Conservation (phyloP, 2,113 vertebrate genomes). For the Sminthopsis crassicaudata region DNA sequence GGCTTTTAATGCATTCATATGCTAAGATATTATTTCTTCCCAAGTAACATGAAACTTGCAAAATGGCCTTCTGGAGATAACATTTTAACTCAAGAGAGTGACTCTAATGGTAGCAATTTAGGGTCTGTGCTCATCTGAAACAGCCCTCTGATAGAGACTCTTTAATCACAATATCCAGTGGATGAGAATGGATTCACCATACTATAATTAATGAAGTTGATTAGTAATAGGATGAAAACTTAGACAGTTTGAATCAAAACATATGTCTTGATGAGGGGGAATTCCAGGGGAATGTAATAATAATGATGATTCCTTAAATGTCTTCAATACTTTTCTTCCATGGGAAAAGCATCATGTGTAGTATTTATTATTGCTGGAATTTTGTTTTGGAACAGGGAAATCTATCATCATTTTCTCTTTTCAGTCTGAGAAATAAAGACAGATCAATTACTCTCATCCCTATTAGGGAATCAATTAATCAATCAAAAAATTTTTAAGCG, state of each 20-base stretch:
- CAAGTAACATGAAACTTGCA: background rate
- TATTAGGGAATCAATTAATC: background rate
- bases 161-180: no score
- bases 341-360: conserved; percentile 24
- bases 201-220: background rate
- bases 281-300: conserved; percentile 41
- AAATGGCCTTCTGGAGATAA: background rate
- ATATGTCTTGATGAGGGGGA: background rate
- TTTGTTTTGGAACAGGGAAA: conserved; percentile 62
- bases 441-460: background rate
- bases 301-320: conserved; percentile 37
- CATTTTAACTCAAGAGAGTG: background rate
- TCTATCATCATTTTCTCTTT: conserved; percentile 65
- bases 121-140: background rate
- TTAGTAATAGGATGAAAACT: background rate
- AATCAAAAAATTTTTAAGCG: no score
- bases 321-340: conserved; percentile 55
- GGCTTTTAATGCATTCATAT: background rate
- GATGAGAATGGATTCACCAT: no score
- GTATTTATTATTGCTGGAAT: background rate
- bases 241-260: background rate
- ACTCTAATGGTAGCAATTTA: background rate
- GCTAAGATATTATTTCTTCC: background rate
- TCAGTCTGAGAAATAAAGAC: conserved; percentile 37
- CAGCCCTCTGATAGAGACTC: no score